Evolutionary conservation across 2,888 invertebrate genomes (phyloP).

Genomic region (Habrosyne pyritoides): DNA sequence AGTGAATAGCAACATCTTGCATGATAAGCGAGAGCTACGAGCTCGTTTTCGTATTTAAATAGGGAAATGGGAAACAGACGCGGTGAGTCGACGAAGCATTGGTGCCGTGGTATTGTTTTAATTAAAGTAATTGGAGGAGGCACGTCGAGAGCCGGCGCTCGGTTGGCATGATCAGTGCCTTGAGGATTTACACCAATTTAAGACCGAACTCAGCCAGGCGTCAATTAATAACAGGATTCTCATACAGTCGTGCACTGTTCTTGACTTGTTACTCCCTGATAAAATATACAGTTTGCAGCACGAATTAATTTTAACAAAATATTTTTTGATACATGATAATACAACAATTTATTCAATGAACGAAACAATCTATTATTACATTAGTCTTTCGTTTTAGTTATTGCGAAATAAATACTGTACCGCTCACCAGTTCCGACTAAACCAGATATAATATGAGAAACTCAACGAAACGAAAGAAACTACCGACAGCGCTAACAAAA

Average conservation of each 20-base stretch:
- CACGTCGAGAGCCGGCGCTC: slow-evolving; percentile 76
- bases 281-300: neutral
- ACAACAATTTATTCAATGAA: too few relatives aligned
- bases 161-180: slow-evolving; percentile 80
- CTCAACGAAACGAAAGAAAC: slow-evolving; percentile 57
- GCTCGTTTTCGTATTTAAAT: slow-evolving; percentile 83
- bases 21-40: slow-evolving; percentile 72
- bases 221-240: slow-evolving; percentile 72
- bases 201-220: slow-evolving; percentile 70
- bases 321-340: too few relatives aligned
- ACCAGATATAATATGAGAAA: slow-evolving; percentile 70
- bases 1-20: slow-evolving; percentile 75
- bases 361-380: too few relatives aligned
- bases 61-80: slow-evolving; percentile 82
- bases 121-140: slow-evolving; percentile 84
- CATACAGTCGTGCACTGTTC: slow-evolving; percentile 49
- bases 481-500: slow-evolving; percentile 64
- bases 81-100: slow-evolving; percentile 79
- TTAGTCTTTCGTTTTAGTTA: too few relatives aligned
- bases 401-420: neutral
- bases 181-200: slow-evolving; percentile 82
- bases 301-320: neutral
- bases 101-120: slow-evolving; percentile 82
- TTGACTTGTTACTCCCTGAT: neutral
- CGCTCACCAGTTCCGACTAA: slow-evolving; percentile 58